phyloP scores from a whole-genome alignment of 2,797 vertebrate genomes.

The Notolepis coatsorum region DNA sequence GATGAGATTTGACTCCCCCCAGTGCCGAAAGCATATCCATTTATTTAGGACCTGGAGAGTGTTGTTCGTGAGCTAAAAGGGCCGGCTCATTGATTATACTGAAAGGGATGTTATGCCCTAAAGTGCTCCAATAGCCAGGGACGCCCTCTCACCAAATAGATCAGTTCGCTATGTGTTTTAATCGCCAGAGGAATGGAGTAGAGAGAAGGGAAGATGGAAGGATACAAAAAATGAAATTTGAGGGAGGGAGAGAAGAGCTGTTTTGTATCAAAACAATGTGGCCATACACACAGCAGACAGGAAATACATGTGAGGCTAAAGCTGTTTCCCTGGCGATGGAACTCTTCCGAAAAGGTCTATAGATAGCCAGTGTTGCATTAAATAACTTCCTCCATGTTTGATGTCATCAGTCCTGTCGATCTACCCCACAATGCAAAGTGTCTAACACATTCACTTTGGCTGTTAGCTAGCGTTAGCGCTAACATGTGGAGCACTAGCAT shows the following conservation, averaged over 20 bases:
- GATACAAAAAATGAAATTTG: background rate
- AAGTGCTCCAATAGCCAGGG: constrained; percentile 43
- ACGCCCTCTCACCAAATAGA: constrained; percentile 33
- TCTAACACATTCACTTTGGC: too few species aligned
- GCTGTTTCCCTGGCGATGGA: background rate
- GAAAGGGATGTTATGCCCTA: constrained; percentile 47
- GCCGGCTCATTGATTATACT: constrained; percentile 61
- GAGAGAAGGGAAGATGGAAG: background rate
- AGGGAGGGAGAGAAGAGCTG: background rate
- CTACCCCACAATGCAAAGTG: too few species aligned
- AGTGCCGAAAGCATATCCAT: constrained; percentile 55
- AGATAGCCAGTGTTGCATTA: background rate
- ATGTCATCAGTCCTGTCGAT: too few species aligned
- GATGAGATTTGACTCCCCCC: constrained; percentile 48
- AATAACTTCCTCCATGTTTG: background rate
- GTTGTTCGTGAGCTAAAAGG: constrained; percentile 48
- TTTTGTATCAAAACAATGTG: too few species aligned
- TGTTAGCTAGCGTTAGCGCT: too few species aligned
- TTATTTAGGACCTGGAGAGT: constrained; percentile 51
- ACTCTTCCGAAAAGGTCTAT: too few species aligned
- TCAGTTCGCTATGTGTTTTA: constrained; percentile 52
- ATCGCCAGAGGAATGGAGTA: constrained; percentile 24
- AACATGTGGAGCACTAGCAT: too few species aligned
- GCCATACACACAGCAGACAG: constrained; percentile 22
- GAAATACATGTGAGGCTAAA: constrained; percentile 17